Conservation (phyloP, 2,797 vertebrate species). For the Tachyglossus aculeatus region DNA sequence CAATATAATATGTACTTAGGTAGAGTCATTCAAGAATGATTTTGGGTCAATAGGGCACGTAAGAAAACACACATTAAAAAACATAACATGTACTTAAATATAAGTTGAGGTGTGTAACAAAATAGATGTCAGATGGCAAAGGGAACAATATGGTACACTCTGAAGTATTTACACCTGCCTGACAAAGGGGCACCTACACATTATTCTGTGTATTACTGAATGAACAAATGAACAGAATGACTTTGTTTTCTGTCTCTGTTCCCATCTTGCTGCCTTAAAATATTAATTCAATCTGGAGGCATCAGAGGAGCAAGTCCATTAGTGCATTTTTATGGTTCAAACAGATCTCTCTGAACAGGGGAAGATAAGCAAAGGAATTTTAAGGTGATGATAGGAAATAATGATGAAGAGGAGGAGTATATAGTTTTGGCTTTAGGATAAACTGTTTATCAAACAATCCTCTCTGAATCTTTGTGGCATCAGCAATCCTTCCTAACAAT, state of each 20-base stretch:
- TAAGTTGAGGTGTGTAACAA: too few species aligned
- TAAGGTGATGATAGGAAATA: slow-evolving; percentile 3
- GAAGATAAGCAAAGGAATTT: background rate
- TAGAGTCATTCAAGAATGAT: too few species aligned
- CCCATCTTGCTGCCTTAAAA: background rate
- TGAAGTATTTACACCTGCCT: too few species aligned
- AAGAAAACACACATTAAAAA: too few species aligned
- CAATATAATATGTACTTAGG: too few species aligned
- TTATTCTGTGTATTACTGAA: too few species aligned
- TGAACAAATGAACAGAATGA: too few species aligned
- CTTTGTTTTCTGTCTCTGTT: background rate
- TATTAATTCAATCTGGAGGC: background rate
- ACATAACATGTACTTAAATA: too few species aligned
- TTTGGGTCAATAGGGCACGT: too few species aligned
- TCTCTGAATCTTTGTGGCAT: slow-evolving; percentile 9
- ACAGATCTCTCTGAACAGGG: slow-evolving; percentile 19
- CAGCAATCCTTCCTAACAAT: slow-evolving; percentile 6
- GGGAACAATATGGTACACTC: too few species aligned
- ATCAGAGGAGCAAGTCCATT: background rate
- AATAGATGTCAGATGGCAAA: too few species aligned
- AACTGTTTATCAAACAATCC: background rate
- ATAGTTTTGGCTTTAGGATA: background rate
- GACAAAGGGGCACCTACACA: too few species aligned
- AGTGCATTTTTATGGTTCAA: background rate
- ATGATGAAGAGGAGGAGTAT: background rate